Base-by-base conservation (phyloP, 2,797 vertebrate genomes). In the Thunnus albacares region DNA sequence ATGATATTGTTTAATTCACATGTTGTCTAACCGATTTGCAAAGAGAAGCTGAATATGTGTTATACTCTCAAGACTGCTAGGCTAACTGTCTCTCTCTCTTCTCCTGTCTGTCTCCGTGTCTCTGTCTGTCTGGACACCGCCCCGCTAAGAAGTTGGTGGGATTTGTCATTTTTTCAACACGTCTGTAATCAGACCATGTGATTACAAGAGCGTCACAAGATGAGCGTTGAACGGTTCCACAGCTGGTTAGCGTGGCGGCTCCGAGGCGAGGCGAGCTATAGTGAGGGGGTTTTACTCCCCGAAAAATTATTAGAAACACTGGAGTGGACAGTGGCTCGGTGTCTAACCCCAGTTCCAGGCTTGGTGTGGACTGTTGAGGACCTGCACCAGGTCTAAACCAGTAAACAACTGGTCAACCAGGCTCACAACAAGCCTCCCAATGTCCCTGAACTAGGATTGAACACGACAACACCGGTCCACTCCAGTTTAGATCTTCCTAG, bases 51-150 rank as follows among this genome's bases (percentile, higher is more conserved):
- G 73, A 81, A 70, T 82, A 47, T 86, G 83, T 87, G 85, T 90
- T 84, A 74, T 87, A 67, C 85, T 86, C 91, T 94, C 93, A 93
- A 92, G 91, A 93, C 93, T 93, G 92, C 93, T 93, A 93, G 89
- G 91, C 89, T 89, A 78, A 67, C 86, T 83, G 83, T 82, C 80
- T 82, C 77, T 80, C 0, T 84, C 71, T 71, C 66, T 47, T 80
- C 68, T 72, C 66, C 67, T 17, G 51, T 80, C 76, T 67, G 18
- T 75, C 59, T 70, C 58, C 49, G 67, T 70, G 66, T 64, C 71
- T 52, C 51, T 38, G 38, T 75, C 66, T 30, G 67, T 65, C 75
- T 35, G 52, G 75, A 43, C 13, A 65, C 15, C 28, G 65, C 59
- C 45, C 22, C 56, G 30, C 38, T 56, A 17, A 72, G 8, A 66